Percentiles rank a stretch among this genome's conserved stretches.
Evolutionary conservation across 2,113 vertebrate genomes (phyloP).

Genomic region (Falco punctatus): DNA sequence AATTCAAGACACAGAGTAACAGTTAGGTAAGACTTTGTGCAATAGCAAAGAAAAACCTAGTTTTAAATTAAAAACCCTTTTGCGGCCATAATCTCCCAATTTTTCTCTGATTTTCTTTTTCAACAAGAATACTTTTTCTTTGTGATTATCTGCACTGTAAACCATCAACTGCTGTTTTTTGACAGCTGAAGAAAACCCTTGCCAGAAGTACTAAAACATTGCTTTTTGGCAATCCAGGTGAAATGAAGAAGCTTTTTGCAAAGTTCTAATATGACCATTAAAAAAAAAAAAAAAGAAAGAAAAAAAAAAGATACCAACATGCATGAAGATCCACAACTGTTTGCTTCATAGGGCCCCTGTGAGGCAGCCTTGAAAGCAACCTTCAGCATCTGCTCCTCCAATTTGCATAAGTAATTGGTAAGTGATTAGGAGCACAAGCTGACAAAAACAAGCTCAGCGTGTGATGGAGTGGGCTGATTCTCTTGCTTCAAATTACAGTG

Average conservation of each 20-base stretch:
- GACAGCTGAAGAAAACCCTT: background rate
- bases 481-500: conserved; percentile 29
- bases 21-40: background rate
- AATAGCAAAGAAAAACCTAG: background rate
- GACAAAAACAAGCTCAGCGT: conserved; percentile 49
- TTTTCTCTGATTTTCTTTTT: background rate
- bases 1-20: background rate
- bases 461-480: conserved; percentile 33
- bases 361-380: conserved; percentile 16
- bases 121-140: background rate
- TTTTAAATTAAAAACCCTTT: background rate
- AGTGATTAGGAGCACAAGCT: conserved; percentile 36
- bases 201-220: background rate
- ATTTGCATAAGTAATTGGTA: conserved; percentile 58
- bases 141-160: background rate
- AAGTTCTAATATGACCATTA: background rate
- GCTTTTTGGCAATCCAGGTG: background rate
- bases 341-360: background rate
- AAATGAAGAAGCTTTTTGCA: background rate
- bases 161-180: background rate
- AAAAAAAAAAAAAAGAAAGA: background rate
- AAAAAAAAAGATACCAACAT: background rate
- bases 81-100: background rate
- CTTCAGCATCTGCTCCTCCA: conserved; percentile 15
- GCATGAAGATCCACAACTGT: background rate